Percentiles rank a stretch among this genome's conserved stretches.
Conservation (phyloP, 2,113 vertebrate genomes). For the Oreocharis arfaki region DNA sequence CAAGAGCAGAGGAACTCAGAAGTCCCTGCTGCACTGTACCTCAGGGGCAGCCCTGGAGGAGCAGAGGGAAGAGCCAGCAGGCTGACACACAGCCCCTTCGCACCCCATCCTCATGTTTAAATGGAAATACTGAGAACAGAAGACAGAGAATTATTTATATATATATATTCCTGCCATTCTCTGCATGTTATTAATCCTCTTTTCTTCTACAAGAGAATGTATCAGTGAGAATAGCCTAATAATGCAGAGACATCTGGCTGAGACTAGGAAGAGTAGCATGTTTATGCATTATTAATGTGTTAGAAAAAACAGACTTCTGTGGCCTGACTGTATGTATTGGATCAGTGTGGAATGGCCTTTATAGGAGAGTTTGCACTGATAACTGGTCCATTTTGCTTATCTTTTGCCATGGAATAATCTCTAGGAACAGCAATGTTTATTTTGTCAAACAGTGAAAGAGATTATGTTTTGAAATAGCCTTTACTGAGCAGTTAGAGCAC, state of each 20-base stretch:
- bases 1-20: background rate
- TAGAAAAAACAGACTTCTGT: background rate
- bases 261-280: background rate
- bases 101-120: background rate
- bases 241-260: constrained; percentile 47
- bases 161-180: background rate
- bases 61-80: background rate
- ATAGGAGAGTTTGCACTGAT: background rate
- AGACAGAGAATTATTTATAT: background rate
- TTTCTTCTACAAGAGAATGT: background rate
- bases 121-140: background rate
- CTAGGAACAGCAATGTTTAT: background rate
- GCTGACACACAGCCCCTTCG: background rate
- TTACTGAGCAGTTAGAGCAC: background rate
- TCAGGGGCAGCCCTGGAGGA: background rate
- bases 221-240: background rate
- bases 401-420: background rate
- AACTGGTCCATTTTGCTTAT: constrained; percentile 21
- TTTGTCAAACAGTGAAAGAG: background rate
- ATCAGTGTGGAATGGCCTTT: background rate
- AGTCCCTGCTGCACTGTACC: background rate
- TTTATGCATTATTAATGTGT: constrained; percentile 48
- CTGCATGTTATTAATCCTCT: constrained; percentile 5
- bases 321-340: background rate
- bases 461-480: background rate